These are phyloP conservation scores for Margarornis squamiger DNA, from an alignment of 2,797 vertebrate genomes.

Conservation along the genomic window DNA sequence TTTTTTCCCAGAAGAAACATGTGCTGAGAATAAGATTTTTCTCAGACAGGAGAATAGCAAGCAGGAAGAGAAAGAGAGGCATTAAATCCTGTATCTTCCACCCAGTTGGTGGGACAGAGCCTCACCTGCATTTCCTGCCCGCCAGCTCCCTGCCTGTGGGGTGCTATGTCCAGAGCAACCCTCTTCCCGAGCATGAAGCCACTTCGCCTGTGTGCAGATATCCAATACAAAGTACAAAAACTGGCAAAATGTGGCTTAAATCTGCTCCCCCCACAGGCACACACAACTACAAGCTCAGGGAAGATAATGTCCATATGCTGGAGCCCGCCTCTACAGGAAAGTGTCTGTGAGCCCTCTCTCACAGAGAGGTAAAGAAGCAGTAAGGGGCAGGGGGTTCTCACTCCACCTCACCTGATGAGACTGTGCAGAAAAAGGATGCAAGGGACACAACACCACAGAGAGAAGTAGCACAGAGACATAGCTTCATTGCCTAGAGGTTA, in stretches of 20 bases:
- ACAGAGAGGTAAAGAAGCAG: background rate
- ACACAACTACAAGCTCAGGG: background rate
- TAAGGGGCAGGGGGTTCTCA: rapidly evolving
- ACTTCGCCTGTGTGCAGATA: background rate
- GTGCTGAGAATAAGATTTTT: background rate
- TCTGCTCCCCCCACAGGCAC: background rate
- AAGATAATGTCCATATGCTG: background rate
- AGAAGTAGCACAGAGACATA: rapidly evolving
- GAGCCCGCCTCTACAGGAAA: background rate
- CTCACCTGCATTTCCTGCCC: background rate
- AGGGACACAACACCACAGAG: rapidly evolving
- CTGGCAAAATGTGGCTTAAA: background rate
- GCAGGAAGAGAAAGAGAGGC: background rate
- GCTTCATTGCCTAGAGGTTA: rapidly evolving
- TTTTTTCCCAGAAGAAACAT: background rate
- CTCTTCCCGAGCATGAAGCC: background rate
- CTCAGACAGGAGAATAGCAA: background rate
- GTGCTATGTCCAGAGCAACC: background rate
- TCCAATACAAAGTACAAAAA: background rate
- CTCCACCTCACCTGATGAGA: background rate
- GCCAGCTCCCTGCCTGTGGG: background rate
- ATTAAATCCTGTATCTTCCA: rapidly evolving
- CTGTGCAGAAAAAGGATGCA: background rate
- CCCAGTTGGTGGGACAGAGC: background rate
- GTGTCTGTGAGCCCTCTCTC: background rate